phyloP scores from a whole-genome alignment of 1,140 invertebrate genomes.

The Chironomus striatipennis region DNA sequence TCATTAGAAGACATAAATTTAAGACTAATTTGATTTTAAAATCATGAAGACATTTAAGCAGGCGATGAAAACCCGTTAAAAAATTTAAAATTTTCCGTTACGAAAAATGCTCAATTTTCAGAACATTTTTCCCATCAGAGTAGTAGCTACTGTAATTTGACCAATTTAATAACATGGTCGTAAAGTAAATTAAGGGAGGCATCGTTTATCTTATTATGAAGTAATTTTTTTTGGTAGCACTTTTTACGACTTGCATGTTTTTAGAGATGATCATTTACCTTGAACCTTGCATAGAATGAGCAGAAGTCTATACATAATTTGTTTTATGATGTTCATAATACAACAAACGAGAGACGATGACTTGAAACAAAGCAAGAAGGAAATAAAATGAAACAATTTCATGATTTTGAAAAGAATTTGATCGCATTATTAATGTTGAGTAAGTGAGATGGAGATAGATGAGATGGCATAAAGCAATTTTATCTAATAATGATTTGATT shows the following conservation, averaged over 20 bases:
- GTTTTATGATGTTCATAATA: not conserved
- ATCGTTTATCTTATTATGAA: not conserved
- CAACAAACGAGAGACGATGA: not conserved
- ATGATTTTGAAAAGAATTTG: not conserved
- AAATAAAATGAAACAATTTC: not conserved
- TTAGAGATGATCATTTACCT: not conserved
- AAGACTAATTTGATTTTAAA: too few relatives aligned
- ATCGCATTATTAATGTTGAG: not conserved
- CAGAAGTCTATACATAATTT: not conserved
- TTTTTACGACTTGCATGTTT: conserved; percentile 1
- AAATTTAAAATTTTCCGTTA: too few relatives aligned
- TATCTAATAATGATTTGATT: not conserved
- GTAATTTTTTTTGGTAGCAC: conserved; percentile 13
- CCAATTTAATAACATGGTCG: not conserved
- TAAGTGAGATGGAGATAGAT: not conserved
- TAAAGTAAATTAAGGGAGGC: conserved; percentile 1
- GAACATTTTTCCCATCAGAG: too few relatives aligned
- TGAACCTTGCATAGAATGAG: not conserved
- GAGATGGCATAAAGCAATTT: not conserved
- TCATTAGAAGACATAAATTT: too few relatives aligned
- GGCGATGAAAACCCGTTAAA: too few relatives aligned
- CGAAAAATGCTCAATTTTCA: too few relatives aligned
- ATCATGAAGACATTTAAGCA: too few relatives aligned
- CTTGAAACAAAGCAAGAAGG: not conserved
- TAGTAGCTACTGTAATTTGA: too few relatives aligned